These are phyloP conservation scores for Aphelinus certus DNA, from an alignment of 1,140 invertebrate genomes.

Conservation along the genomic window DNA sequence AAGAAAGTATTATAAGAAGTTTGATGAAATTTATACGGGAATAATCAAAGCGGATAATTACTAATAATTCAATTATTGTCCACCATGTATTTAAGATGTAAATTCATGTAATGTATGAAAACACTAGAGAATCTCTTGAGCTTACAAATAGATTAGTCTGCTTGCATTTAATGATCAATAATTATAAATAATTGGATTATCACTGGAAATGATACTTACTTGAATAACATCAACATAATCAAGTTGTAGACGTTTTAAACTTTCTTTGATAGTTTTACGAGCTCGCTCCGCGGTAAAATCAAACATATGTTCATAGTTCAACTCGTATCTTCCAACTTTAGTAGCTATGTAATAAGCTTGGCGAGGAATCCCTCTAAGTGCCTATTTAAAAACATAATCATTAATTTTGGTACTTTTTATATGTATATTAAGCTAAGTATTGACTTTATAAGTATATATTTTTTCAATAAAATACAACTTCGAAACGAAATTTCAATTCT, in stretches of 20 bases:
- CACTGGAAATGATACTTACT: conserved; percentile 62
- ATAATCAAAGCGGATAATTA: no score
- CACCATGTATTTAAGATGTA: no score
- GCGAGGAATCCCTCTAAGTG: conserved; percentile 80
- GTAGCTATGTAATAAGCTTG: conserved; percentile 89
- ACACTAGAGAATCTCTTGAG: no score
- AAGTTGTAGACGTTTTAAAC: conserved; percentile 77
- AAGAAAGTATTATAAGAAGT: no score
- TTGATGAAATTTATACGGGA: no score
- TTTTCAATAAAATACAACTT: conserved; percentile 7
- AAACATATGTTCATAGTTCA: conserved; percentile 80
- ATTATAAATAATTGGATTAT: background rate
- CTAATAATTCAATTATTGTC: no score
- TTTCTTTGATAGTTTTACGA: conserved; percentile 78
- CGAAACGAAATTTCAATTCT: no score
- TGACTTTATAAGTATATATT: background rate
- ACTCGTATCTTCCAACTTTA: conserved; percentile 89
- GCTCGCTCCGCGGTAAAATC: conserved; percentile 86
- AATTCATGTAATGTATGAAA: no score
- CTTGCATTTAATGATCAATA: no score
- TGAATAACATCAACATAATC: conserved; percentile 91
- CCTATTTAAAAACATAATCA: conserved; percentile 65
- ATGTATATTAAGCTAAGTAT: background rate
- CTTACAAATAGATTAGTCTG: no score
- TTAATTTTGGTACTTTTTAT: conserved; percentile 34